Percentiles rank a stretch among this genome's conserved stretches.
phyloP scores from a whole-genome alignment of 2,797 vertebrate genomes.

The Peromyscus eremicus region DNA sequence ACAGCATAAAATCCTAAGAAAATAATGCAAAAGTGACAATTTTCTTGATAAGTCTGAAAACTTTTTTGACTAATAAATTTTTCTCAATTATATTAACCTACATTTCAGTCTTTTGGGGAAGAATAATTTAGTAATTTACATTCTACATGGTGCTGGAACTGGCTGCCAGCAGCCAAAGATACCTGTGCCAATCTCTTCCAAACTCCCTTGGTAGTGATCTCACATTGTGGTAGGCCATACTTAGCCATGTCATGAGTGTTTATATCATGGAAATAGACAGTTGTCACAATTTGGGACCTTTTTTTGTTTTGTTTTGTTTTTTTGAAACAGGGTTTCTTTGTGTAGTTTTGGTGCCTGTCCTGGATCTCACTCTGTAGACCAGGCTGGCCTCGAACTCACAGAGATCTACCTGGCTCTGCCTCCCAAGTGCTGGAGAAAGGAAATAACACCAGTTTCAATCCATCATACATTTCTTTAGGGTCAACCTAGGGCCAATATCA shows the following conservation, averaged over 20 bases:
- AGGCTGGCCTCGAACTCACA: too few relatives aligned
- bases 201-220: background rate
- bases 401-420: too few relatives aligned
- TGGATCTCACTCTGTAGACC: too few relatives aligned
- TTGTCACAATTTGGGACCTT: background rate
- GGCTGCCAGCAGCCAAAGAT: background rate
- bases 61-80: background rate
- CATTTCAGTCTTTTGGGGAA: background rate
- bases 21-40: background rate
- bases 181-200: background rate
- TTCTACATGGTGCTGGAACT: background rate
- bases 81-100: background rate
- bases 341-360: too few relatives aligned
- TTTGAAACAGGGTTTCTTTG: too few relatives aligned
- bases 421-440: background rate
- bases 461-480: background rate
- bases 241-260: background rate
- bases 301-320: background rate
- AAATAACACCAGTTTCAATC: background rate
- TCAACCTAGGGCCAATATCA: background rate
- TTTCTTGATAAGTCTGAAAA: slow-evolving; percentile 20
- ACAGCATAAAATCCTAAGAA: background rate
- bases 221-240: background rate
- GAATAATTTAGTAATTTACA: background rate
- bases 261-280: slow-evolving; percentile 3